Percentiles rank a stretch among this genome's conserved stretches.
These are phyloP conservation scores for Syngnathus acus DNA, from an alignment of 2,797 vertebrate species.

Conservation along the genomic window DNA sequence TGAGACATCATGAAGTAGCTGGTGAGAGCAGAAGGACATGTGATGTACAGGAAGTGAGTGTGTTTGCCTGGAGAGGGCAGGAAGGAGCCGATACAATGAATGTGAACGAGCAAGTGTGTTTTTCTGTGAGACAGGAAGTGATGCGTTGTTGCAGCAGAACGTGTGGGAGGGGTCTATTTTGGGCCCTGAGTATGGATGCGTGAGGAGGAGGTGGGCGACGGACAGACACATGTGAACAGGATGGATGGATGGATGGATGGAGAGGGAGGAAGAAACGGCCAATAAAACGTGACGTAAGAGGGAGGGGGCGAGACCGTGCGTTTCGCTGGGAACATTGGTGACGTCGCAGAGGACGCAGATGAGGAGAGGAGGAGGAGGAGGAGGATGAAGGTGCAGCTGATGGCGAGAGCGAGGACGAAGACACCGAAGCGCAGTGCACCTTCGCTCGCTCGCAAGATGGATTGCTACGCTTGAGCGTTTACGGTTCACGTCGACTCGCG, in stretches of 20 bases:
- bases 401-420: slow-evolving; percentile 1
- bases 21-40: background rate
- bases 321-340: slow-evolving; percentile 22
- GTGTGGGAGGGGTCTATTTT: slow-evolving; percentile 50
- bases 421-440: too few relatives aligned
- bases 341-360: slow-evolving; percentile 37
- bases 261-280: slow-evolving; percentile 12
- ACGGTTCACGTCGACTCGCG: too few relatives aligned
- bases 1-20: background rate
- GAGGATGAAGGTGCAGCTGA: slow-evolving; percentile 13
- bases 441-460: too few relatives aligned
- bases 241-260: background rate
- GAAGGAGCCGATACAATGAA: background rate
- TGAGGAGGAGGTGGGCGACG: slow-evolving; percentile 8
- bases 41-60: slow-evolving; percentile 1
- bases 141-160: slow-evolving; percentile 39
- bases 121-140: slow-evolving; percentile 50
- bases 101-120: slow-evolving; percentile 9
- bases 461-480: too few relatives aligned
- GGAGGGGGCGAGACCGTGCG: slow-evolving; percentile 19
- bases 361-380: background rate
- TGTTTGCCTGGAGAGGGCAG: background rate
- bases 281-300: slow-evolving; percentile 31
- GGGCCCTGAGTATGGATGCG: slow-evolving; percentile 19
- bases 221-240: slow-evolving; percentile 20